Conservation (phyloP, 53 echinoderm and acorn worm genomes). For the Holothuria leucospilota region DNA sequence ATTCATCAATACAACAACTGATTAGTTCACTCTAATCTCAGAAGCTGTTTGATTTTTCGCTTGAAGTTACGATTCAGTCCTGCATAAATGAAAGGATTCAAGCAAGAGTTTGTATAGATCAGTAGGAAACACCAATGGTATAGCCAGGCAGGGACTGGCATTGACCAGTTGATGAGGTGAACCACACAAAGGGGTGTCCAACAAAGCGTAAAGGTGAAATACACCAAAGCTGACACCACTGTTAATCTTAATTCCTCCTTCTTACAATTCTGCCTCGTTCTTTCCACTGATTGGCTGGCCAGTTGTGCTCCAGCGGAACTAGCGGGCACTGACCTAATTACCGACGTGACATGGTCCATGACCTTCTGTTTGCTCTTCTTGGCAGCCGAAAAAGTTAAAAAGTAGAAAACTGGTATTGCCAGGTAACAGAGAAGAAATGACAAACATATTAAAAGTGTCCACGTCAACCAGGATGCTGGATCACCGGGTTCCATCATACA, state of each 20-base stretch:
- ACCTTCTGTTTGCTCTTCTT: conserved; percentile 50
- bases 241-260: conserved; percentile 80
- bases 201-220: conserved; percentile 54
- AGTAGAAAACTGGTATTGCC: conserved; percentile 62
- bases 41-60: conserved; percentile 29
- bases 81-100: conserved; percentile 84
- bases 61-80: conserved; percentile 34
- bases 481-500: conserved; percentile 68
- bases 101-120: conserved; percentile 72
- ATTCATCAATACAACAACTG: not conserved
- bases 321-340: not conserved
- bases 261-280: conserved; percentile 7
- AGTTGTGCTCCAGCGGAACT: too few relatives aligned
- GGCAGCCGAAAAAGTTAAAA: conserved; percentile 57
- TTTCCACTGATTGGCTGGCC: not conserved
- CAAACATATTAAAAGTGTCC: conserved; percentile 43
- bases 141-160: conserved; percentile 41
- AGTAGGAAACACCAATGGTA: conserved; percentile 66
- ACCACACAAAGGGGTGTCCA: conserved; percentile 77
- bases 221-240: conserved; percentile 73
- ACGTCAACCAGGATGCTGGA: conserved; percentile 12
- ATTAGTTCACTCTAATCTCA: conserved; percentile 7
- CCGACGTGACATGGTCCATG: not conserved
- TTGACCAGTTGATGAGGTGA: conserved; percentile 57
- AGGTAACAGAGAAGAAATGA: conserved; percentile 53